Conservation (phyloP, 2,113 vertebrate species). For the Ardeotis arabs region DNA sequence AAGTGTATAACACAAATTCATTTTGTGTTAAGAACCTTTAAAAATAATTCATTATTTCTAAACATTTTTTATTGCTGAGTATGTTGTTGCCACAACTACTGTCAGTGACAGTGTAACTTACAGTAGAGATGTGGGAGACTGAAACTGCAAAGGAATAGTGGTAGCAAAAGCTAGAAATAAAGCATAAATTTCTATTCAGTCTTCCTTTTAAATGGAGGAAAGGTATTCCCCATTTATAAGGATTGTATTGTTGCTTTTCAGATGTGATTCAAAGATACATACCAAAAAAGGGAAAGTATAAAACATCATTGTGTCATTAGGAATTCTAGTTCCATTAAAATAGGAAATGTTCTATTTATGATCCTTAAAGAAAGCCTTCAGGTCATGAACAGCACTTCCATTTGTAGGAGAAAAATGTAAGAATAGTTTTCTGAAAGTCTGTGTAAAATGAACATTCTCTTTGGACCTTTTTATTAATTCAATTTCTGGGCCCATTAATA, state of each 20-base stretch:
- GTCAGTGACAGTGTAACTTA: background rate
- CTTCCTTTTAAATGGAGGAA: background rate
- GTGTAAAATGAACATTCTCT: background rate
- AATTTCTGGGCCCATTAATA: background rate
- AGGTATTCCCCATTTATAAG: background rate
- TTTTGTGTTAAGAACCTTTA: background rate
- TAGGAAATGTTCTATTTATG: slow-evolving; percentile 6
- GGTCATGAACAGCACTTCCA: background rate
- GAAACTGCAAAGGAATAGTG: background rate
- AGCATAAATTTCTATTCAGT: background rate
- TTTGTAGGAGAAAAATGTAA: slow-evolving; percentile 20
- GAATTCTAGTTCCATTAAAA: background rate
- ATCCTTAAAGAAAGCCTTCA: background rate
- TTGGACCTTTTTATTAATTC: background rate
- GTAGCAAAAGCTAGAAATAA: slow-evolving; percentile 12
- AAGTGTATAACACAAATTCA: background rate
- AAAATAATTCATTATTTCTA: background rate
- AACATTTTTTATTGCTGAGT: background rate
- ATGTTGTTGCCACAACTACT: background rate
- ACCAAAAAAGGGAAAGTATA: background rate
- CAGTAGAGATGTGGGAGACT: background rate
- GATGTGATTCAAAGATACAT: background rate
- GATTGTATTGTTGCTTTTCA: slow-evolving; percentile 28
- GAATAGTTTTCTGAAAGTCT: background rate
- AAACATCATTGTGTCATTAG: background rate